These are phyloP conservation scores for Deilephila elpenor DNA, from an alignment of 2,888 invertebrate genomes.

Conservation along the genomic window DNA sequence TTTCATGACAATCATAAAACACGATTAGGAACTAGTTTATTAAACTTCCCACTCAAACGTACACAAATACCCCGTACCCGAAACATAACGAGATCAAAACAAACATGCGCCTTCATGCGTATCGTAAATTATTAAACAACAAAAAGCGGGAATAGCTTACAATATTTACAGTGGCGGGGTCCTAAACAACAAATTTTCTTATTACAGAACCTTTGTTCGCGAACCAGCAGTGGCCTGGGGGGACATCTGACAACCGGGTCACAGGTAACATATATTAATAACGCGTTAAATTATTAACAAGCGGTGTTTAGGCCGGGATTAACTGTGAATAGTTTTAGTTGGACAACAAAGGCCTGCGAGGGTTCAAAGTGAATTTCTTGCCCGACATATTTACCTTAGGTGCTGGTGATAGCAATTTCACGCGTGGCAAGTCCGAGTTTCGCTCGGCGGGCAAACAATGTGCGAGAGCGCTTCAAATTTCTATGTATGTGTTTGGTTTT, in stretches of 20 bases:
- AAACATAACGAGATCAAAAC: slow-evolving; percentile 60
- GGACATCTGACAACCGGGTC: slow-evolving; percentile 80
- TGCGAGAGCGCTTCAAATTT: slow-evolving; percentile 70
- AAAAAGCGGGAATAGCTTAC: slow-evolving; percentile 75
- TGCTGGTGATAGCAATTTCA: slow-evolving; percentile 84
- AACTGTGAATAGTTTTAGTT: slow-evolving; percentile 84
- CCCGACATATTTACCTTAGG: slow-evolving; percentile 84
- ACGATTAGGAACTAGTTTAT: too few relatives aligned
- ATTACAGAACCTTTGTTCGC: slow-evolving; percentile 74
- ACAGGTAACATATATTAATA: slow-evolving; percentile 83
- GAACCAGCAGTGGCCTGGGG: slow-evolving; percentile 69
- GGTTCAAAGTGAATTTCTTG: slow-evolving; percentile 85
- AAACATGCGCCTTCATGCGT: slow-evolving; percentile 64
- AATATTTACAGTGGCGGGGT: slow-evolving; percentile 75
- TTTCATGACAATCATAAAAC: too few relatives aligned
- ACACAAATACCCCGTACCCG: slow-evolving; percentile 33
- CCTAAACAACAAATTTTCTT: slow-evolving; percentile 74
- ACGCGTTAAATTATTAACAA: slow-evolving; percentile 84
- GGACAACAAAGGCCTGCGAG: slow-evolving; percentile 83
- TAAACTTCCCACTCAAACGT: neutral
- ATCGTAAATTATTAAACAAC: slow-evolving; percentile 71
- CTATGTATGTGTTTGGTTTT: slow-evolving; percentile 35
- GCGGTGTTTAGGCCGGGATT: slow-evolving; percentile 84
- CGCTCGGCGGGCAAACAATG: slow-evolving; percentile 63
- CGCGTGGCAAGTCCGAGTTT: slow-evolving; percentile 80